phyloP scores from a whole-genome alignment of 1,140 invertebrate genomes.

The Euwallacea fornicatus region DNA sequence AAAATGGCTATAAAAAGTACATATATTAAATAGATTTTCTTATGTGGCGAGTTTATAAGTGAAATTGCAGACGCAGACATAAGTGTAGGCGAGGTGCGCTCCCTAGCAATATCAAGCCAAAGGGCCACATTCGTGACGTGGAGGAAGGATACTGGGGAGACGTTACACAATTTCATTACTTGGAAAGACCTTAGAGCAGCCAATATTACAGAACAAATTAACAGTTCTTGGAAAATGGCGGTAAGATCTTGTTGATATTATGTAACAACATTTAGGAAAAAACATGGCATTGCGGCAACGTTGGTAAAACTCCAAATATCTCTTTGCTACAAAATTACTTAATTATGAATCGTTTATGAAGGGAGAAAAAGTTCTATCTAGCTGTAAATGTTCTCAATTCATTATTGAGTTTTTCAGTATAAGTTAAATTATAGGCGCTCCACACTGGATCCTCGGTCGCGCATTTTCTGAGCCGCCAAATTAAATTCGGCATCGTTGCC shows the following conservation, averaged over 20 bases:
- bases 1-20: constrained; percentile 66
- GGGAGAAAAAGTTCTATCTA: no score
- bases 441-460: constrained; percentile 66
- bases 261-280: no score
- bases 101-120: constrained; percentile 86
- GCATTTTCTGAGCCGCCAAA: constrained; percentile 69
- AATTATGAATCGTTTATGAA: no score
- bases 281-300: no score
- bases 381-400: no score
- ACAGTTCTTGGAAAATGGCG: constrained; percentile 77
- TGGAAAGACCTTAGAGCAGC: constrained; percentile 93
- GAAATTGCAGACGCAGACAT: constrained; percentile 61
- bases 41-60: background rate
- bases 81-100: constrained; percentile 64
- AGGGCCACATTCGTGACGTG: constrained; percentile 87
- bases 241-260: constrained; percentile 49
- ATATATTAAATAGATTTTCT: background rate
- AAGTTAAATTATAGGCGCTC: constrained; percentile 37
- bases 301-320: no score
- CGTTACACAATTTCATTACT: constrained; percentile 92
- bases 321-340: no score
- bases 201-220: constrained; percentile 80
- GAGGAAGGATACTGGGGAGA: constrained; percentile 77
- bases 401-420: no score
- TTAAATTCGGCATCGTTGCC: constrained; percentile 73